Conservation (phyloP, 92 coral and sea anemone genomes). For the Virgularia gustaviana region DNA sequence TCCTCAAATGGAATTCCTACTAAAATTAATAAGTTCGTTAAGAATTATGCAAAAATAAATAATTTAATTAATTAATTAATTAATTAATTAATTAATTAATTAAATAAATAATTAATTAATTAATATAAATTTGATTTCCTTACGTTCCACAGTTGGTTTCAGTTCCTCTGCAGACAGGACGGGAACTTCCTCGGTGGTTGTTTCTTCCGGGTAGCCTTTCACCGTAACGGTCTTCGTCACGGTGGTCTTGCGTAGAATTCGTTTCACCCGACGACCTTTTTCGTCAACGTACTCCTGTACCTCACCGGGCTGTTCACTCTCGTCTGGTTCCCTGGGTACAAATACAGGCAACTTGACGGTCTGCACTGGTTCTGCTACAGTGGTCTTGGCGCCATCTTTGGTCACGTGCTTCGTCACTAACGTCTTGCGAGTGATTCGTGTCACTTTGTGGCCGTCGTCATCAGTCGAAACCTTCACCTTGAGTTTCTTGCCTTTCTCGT, state of each 20-base stretch:
- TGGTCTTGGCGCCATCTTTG: slow-evolving; percentile 40
- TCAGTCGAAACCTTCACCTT: slow-evolving; percentile 15
- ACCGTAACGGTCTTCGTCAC: slow-evolving; percentile 40
- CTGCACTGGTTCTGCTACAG: slow-evolving; percentile 24
- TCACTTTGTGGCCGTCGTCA: slow-evolving; percentile 24
- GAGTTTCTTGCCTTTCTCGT: slow-evolving; percentile 3
- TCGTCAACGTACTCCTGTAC: slow-evolving; percentile 60
- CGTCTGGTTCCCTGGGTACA: slow-evolving; percentile 14
- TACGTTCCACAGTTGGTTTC: slow-evolving; percentile 20
- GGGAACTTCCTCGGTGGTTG: slow-evolving; percentile 14
- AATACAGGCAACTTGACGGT: slow-evolving; percentile 2
- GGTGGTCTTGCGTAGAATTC: slow-evolving; percentile 39
- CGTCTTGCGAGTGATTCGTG: slow-evolving; percentile 27
- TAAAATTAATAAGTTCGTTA: no score
- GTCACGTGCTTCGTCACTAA: slow-evolving; percentile 32
- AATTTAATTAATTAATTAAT: no score
- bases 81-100: no score
- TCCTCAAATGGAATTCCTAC: slow-evolving; percentile 23
- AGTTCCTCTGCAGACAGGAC: slow-evolving; percentile 16
- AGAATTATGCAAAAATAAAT: no score
- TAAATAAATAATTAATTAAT: background rate
- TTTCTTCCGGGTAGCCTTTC: slow-evolving; percentile 25
- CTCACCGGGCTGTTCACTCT: slow-evolving; percentile 34
- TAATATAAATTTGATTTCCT: no score
- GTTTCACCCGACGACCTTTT: slow-evolving; percentile 53